Conservation (phyloP, 2,888 invertebrate species). For the Alloplasta piceator region DNA sequence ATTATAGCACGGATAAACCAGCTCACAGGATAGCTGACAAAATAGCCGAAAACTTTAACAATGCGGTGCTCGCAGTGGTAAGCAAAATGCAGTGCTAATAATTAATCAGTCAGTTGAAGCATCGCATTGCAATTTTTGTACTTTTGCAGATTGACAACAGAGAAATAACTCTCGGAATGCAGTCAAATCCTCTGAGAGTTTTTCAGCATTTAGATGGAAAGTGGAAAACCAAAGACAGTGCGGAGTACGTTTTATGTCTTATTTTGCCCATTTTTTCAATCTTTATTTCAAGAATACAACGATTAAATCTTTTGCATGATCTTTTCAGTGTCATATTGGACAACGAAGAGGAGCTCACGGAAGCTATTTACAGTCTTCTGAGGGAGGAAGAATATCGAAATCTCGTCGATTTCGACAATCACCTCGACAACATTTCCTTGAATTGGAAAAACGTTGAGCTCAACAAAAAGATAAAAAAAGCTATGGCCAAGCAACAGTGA, state of each 20-base stretch:
- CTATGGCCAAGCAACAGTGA: constrained; percentile 71
- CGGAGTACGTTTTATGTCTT: constrained; percentile 82
- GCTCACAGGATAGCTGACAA: constrained; percentile 92
- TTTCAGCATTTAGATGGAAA: constrained; percentile 89
- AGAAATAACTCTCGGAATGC: constrained; percentile 88
- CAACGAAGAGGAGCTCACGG: constrained; percentile 84
- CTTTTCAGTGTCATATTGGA: constrained; percentile 76
- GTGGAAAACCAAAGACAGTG: constrained; percentile 88
- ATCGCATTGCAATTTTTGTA: neutral
- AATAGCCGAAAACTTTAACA: constrained; percentile 91
- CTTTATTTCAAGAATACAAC: constrained; percentile 4
- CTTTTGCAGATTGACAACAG: constrained; percentile 91
- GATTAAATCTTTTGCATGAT: constrained; percentile 9
- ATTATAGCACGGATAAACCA: constrained; percentile 85
- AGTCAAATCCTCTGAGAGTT: constrained; percentile 89
- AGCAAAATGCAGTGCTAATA: constrained; percentile 75
- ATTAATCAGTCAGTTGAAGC: neutral
- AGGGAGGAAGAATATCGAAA: constrained; percentile 89
- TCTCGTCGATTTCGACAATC: constrained; percentile 98
- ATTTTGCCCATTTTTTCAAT: constrained; percentile 1
- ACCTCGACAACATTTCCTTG: constrained; percentile 93
- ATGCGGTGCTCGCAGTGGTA: constrained; percentile 93
- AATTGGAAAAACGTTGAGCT: constrained; percentile 94
- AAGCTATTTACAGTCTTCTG: constrained; percentile 89
- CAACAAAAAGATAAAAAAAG: constrained; percentile 85